Conservation (phyloP, 2,113 vertebrate genomes). For the Aegithalos caudatus region DNA sequence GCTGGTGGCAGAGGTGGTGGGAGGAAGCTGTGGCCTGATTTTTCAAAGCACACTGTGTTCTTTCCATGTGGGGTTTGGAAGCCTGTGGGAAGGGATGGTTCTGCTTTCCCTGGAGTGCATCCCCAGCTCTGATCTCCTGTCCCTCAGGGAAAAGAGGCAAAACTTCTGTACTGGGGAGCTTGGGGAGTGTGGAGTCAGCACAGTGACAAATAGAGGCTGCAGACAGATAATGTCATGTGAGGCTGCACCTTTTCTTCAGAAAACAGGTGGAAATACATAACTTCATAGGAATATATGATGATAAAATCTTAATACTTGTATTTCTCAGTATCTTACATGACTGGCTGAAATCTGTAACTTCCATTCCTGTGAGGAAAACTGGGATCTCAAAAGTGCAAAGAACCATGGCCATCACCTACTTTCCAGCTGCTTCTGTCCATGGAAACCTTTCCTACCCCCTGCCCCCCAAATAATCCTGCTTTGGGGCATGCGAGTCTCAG, state of each 20-base stretch:
- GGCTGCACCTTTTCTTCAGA: neutral
- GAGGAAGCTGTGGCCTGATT: neutral
- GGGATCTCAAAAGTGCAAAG: neutral
- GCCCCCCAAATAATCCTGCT: neutral
- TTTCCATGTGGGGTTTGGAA: neutral
- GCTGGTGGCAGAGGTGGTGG: neutral
- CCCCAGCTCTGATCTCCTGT: neutral
- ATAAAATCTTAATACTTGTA: neutral
- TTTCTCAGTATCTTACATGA: neutral
- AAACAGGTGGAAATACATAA: accelerated
- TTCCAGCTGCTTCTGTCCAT: neutral
- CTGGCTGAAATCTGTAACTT: neutral
- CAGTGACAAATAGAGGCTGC: neutral
- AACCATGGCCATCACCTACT: neutral
- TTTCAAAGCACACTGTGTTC: neutral
- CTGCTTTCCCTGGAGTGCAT: neutral
- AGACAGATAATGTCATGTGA: neutral
- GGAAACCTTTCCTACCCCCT: neutral
- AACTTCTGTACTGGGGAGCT: neutral
- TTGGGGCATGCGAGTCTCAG: neutral
- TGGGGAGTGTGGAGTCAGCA: neutral
- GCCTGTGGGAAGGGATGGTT: neutral
- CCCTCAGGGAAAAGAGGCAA: neutral
- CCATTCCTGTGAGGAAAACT: neutral
- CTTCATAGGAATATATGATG: neutral